These are phyloP conservation scores for Callyntrura guangdongensis DNA, from an alignment of 2,888 invertebrate species.

Conservation along the genomic window DNA sequence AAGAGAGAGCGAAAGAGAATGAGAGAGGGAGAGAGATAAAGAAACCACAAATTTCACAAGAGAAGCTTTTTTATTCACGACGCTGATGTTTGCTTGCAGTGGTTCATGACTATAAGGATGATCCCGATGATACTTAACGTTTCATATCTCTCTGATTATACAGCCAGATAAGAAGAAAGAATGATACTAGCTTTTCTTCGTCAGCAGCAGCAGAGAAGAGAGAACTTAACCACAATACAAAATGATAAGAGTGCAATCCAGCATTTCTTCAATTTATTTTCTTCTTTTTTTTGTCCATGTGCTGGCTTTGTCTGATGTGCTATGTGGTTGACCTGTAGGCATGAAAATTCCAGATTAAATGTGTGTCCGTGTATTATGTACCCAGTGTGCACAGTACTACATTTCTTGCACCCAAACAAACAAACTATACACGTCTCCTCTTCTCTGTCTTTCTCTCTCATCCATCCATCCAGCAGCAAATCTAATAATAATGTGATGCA, in stretches of 20 bases:
- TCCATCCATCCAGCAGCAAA: constrained; percentile 56
- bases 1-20: too few relatives aligned
- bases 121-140: constrained; percentile 43
- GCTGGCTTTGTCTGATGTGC: constrained; percentile 25
- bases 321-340: constrained; percentile 64
- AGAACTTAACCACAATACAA: too few relatives aligned
- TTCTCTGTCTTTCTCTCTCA: background rate
- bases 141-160: constrained; percentile 44
- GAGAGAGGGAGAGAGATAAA: constrained; percentile 10
- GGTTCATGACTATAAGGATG: constrained; percentile 54
- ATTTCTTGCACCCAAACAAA: constrained; percentile 55
- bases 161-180: constrained; percentile 51
- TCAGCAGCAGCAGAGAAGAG: background rate
- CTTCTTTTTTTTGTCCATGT: constrained; percentile 55
- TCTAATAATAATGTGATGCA: constrained; percentile 62
- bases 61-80: constrained; percentile 54
- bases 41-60: constrained; percentile 64
- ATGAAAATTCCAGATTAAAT: constrained; percentile 39
- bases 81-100: constrained; percentile 52
- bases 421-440: constrained; percentile 4
- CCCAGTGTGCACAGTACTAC: constrained; percentile 35
- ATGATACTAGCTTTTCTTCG: constrained; percentile 11
- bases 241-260: constrained; percentile 60
- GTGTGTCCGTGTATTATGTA: too few relatives aligned
- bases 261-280: constrained; percentile 11